Evolutionary conservation across 2,888 invertebrate species (phyloP).

Genomic region (Orthonychiurus folsomi): DNA sequence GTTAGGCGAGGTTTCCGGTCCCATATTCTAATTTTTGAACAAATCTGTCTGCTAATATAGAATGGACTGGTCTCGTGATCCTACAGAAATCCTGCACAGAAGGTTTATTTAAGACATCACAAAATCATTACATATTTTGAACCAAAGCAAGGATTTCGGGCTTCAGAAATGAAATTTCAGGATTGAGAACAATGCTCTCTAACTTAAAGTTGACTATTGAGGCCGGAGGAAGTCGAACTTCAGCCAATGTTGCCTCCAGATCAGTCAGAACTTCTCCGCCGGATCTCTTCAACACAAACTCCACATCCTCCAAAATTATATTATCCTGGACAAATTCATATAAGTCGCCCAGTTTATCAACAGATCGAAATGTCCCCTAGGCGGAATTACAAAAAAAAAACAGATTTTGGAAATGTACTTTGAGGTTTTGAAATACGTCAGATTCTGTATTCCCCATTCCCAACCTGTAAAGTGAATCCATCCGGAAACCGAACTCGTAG

Average conservation of each 20-base stretch:
- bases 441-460: too few species aligned
- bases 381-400: constrained; percentile 41
- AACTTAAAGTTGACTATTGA: constrained; percentile 67
- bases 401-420: constrained; percentile 2
- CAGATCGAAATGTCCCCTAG: constrained; percentile 82
- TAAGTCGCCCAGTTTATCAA: constrained; percentile 66
- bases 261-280: constrained; percentile 49
- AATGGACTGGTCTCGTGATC: too few species aligned
- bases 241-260: constrained; percentile 62
- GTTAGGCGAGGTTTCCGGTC: too few species aligned
- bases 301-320: constrained; percentile 52
- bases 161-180: constrained; percentile 56
- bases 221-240: constrained; percentile 73
- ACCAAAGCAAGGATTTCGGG: constrained; percentile 66
- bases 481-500: constrained; percentile 83
- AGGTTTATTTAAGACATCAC: neutral
- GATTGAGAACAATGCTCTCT: too few species aligned
- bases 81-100: too few species aligned
- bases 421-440: constrained; percentile 7
- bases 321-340: constrained; percentile 70
- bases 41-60: too few species aligned
- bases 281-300: constrained; percentile 31
- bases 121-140: constrained; percentile 43
- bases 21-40: too few species aligned
- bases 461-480: constrained; percentile 68